Evolutionary conservation across 2,113 vertebrate species (phyloP), one percentile per base, ranked within the genome.

Genomic region (Lophochroa leadbeateri): DNA sequence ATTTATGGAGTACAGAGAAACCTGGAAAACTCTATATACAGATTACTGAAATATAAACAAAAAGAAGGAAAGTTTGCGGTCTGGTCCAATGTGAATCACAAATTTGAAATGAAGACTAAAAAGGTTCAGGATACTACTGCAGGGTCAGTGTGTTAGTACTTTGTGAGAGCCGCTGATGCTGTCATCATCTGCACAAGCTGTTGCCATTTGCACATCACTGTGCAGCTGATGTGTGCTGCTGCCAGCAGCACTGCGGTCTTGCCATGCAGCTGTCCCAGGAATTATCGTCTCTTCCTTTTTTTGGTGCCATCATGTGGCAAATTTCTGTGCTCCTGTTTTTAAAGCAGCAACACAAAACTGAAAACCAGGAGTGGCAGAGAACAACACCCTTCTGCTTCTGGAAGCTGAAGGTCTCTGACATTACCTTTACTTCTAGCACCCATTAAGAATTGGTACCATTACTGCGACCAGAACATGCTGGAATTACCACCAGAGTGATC

Each of bases 121-220:
- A 18, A 25, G 1, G 8, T 37, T 53, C 21, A 0, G 9, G 61
- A 1, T 49, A 6, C 17, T 25, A 8, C 4, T 31, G 37, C 0
- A 1, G 67, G 67, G 8, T 44, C 65, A 21, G 20, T 5, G 7
- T 7, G 10, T 13, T 9, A 13, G 17, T 25, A 12, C 53, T 31
- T 3, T 11, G 18, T 4, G 14, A 44, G 61, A 67, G 70, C 50
- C n/a, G 5, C 5, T 0, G 6, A 17, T 2, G 27, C 61, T 3
- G 31, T 1, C 16, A 4, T 35, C 25, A 3, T 18, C 29, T 44
- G 55, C 70, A 58, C 12, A 28, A 31, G 31, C 71, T 46, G 4
- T 4, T 1, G 0, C 5, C 23, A 3, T 10, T 10, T n/a, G 58
- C 6, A 3, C 31, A 37, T 23, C 18, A 2, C 78, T 3, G 3